Percentiles rank a stretch among this genome's conserved stretches.
phyloP scores from a whole-genome alignment of 2,888 invertebrate species.

The Halocaridina rubra region DNA sequence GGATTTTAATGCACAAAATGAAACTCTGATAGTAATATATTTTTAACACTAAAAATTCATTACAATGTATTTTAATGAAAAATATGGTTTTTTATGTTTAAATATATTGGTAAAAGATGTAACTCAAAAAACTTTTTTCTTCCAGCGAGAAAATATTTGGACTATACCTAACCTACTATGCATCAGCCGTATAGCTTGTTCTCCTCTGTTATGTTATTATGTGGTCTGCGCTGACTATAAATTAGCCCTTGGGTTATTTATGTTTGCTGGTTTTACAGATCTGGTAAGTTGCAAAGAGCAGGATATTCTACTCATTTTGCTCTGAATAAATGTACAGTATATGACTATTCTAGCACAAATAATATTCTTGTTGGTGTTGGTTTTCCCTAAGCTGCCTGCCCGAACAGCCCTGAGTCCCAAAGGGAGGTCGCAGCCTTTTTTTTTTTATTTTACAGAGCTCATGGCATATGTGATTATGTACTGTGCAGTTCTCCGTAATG shows the following conservation, averaged over 20 bases:
- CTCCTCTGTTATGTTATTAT: slow-evolving; percentile 90
- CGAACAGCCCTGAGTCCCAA: no score
- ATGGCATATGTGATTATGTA: no score
- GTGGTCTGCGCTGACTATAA: slow-evolving; percentile 84
- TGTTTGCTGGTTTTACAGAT: slow-evolving; percentile 91
- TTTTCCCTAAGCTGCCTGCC: no score
- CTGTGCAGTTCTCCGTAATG: no score
- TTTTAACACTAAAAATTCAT: no score
- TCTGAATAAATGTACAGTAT: background rate
- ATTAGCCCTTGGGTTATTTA: slow-evolving; percentile 83
- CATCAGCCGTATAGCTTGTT: slow-evolving; percentile 82
- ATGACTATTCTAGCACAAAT: background rate
- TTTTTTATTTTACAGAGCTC: no score
- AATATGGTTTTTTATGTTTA: no score
- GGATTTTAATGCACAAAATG: no score
- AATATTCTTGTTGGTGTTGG: background rate
- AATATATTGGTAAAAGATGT: no score
- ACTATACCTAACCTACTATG: slow-evolving; percentile 95
- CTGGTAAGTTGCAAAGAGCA: slow-evolving; percentile 75
- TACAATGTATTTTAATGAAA: no score
- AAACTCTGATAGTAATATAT: no score
- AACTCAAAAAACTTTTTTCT: background rate
- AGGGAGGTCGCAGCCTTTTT: no score
- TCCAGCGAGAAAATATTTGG: slow-evolving; percentile 81
- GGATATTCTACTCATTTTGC: background rate